Evolutionary conservation across 2,113 vertebrate genomes (phyloP).

Genomic region (Salvator merianae): DNA sequence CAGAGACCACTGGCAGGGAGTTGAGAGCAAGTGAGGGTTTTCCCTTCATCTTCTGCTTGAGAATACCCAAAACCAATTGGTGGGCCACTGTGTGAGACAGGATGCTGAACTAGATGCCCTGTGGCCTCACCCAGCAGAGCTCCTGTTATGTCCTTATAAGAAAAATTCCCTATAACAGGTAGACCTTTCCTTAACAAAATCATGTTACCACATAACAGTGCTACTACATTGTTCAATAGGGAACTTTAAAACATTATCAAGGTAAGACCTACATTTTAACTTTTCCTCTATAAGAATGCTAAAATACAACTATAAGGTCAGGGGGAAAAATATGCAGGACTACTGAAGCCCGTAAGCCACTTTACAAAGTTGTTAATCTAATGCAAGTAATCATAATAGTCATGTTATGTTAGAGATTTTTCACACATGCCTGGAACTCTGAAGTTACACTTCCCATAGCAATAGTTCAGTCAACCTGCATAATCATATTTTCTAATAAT

Average conservation of each 20-base stretch:
- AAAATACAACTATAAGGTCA: not conserved
- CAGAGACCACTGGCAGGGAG: no score
- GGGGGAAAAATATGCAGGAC: not conserved
- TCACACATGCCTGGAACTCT: not conserved
- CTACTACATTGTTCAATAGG: not conserved
- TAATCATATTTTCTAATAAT: conserved; percentile 25
- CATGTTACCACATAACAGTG: not conserved
- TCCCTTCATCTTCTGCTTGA: no score
- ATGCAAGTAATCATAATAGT: conserved; percentile 10
- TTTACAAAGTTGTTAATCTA: not conserved
- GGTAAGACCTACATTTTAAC: conserved; percentile 1
- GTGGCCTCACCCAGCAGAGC: no score
- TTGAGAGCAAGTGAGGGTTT: no score
- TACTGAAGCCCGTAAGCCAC: not conserved
- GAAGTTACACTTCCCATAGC: conserved; percentile 17
- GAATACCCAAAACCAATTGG: no score
- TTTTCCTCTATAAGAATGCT: not conserved
- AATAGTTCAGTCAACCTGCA: not conserved
- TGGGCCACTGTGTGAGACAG: no score
- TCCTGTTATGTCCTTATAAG: no score
- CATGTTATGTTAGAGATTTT: conserved; percentile 35
- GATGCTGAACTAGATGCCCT: no score
- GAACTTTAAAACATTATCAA: not conserved
- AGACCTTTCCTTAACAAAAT: not conserved
- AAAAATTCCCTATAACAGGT: not conserved